Conservation (phyloP, 64 coral and sea anemone genomes). For the Acropora yongei region DNA sequence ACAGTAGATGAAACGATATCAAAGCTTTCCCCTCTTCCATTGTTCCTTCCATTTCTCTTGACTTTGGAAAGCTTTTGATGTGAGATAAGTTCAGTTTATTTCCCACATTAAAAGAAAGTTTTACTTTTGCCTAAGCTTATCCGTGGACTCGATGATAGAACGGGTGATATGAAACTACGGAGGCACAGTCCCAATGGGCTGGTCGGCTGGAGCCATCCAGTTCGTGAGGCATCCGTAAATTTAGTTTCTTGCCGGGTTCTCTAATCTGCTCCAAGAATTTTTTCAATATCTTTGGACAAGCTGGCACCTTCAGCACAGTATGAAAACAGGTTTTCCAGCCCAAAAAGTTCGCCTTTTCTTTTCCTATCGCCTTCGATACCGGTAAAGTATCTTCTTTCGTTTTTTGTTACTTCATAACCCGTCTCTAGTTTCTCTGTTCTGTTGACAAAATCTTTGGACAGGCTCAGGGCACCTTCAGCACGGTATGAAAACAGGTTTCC, state of each 20-base stretch:
- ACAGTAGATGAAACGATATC: neutral
- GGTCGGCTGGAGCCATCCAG: no score
- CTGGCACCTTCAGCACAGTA: conserved; percentile 79
- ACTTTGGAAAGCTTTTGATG: neutral
- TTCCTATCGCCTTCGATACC: conserved; percentile 93
- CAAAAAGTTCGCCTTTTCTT: conserved; percentile 91
- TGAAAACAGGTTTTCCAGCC: conserved; percentile 89
- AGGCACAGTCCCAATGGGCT: no score
- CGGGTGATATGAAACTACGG: no score
- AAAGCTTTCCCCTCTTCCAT: neutral
- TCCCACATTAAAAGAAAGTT: neutral
- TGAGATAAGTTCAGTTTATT: neutral
- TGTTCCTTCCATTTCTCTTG: neutral
- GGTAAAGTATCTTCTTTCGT: conserved; percentile 92
- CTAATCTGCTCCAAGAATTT: no score
- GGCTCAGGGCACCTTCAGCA: conserved; percentile 62
- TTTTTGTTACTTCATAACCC: conserved; percentile 69
- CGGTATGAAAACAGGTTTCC: conserved; percentile 93
- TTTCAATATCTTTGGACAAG: conserved; percentile 73
- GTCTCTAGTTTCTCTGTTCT: conserved; percentile 91
- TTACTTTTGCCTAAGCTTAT: no score
- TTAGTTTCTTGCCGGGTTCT: no score
- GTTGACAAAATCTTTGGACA: conserved; percentile 85
- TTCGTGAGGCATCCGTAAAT: no score
- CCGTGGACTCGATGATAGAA: no score